Evolutionary conservation across 2,888 invertebrate genomes (phyloP), one percentile per base, ranked within the genome.

Genomic region (Hypomecis atomaria): DNA sequence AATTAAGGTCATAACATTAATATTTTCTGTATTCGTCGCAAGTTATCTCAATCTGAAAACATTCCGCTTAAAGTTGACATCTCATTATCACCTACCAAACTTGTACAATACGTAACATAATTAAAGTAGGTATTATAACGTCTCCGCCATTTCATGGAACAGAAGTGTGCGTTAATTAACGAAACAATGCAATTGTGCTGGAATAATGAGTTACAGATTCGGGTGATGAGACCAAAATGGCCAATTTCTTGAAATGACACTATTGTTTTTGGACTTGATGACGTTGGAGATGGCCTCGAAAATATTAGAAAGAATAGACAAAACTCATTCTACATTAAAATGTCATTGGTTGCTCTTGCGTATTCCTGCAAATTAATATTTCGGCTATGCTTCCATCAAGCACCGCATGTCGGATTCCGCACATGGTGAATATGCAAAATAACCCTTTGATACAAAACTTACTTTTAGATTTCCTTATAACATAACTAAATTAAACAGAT

Each of bases 241-340:
- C 5, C 48, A 43, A 38, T 47, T 52, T 52, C 56, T 60, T 60
- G 60, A 60, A 34, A 53, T 50, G 65, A 65, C 65, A 23, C 34
- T 52, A 59, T 57, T 65, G 56, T 65, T 58, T 23, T 23, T 23
- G 23, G 33, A 23, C 45, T 3, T 42, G 5, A 13, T 48, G 43
- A 48, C 59, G 59, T 38, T 7, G 8, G 36, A 7, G 10, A 5
- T 34, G 49, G n/a, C 49, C 36, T 49, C 36, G 49, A 8, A 23
- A 23, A 23, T 23, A 3, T 23, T 2, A 23, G 23, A 23, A 23
- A 23, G 23, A 23, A 23, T 23, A 23, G 1, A 23, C 1, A 3
- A 23, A 23, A 23, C 23, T 23, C 23, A n/a, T n/a, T 23, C 23
- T 23, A 23, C 23, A 23, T 23, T 23, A 23, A 23, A 23, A 23